Evolutionary conservation across 2,797 vertebrate genomes (phyloP).

Genomic region (Hapalemur alaotrensis): DNA sequence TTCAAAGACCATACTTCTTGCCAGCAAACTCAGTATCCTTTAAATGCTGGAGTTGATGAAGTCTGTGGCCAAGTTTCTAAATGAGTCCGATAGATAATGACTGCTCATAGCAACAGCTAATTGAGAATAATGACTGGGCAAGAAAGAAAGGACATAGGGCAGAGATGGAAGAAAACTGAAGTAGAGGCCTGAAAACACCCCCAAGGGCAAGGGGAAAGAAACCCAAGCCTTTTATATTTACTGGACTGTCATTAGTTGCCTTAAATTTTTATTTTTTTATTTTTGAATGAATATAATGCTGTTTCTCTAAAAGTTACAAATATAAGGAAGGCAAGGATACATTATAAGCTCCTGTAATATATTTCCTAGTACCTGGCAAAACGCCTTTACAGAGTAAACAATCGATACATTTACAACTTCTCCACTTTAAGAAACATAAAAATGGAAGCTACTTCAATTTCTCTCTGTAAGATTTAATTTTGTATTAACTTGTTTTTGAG

Average conservation of each 20-base stretch:
- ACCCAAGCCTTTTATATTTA: not conserved
- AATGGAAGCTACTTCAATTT: not conserved
- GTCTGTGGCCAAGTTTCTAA: conserved; percentile 66
- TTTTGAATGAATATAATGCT: not conserved
- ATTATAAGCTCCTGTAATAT: not conserved
- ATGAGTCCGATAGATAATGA: conserved; percentile 56
- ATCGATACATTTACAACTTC: not conserved
- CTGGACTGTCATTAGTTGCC: not conserved
- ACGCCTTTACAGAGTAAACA: not conserved
- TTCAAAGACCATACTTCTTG: conserved; percentile 17
- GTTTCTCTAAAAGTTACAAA: not conserved
- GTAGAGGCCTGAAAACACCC: not conserved
- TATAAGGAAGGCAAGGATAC: not conserved
- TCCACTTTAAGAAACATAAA: conserved; percentile 13
- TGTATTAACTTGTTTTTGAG: not conserved
- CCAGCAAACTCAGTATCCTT: conserved; percentile 53
- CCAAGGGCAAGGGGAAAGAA: not conserved
- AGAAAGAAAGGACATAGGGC: not conserved
- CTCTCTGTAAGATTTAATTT: not conserved
- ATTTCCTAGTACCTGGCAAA: not conserved
- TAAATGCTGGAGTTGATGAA: conserved; percentile 57
- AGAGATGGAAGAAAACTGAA: not conserved
- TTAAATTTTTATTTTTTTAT: not conserved
- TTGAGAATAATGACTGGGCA: conserved; percentile 61
- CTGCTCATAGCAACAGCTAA: conserved; percentile 39